Percentiles rank a stretch among this genome's conserved stretches.
Evolutionary conservation across 1,140 invertebrate species (phyloP).

Genomic region (Eriosoma lanigerum): DNA sequence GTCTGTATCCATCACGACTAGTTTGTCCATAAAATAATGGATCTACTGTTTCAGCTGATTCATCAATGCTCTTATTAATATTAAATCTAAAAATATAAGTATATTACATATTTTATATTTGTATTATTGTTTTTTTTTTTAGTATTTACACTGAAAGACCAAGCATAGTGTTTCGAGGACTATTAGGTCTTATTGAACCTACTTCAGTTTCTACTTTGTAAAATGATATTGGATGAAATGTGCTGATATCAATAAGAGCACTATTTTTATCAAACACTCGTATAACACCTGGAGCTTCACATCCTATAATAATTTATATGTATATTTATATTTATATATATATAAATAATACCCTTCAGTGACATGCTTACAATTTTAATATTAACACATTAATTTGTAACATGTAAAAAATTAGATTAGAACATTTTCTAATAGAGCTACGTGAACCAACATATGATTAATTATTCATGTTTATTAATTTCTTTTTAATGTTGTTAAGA

Average conservation of each 20-base stretch:
- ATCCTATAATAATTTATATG: constrained; percentile 53
- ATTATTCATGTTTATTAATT: no score
- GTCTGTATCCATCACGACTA: constrained; percentile 53
- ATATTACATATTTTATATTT: background rate
- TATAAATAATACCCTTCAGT: no score
- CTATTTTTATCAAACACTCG: constrained; percentile 54
- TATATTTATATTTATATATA: no score
- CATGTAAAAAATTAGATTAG: no score
- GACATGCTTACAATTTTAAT: no score
- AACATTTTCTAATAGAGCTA: no score
- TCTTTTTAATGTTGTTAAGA: no score
- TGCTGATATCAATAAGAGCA: constrained; percentile 53
- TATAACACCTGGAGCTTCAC: constrained; percentile 56
- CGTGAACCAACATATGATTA: no score
- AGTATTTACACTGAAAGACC: constrained; percentile 56
- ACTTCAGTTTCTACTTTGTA: constrained; percentile 53
- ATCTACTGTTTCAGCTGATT: constrained; percentile 36
- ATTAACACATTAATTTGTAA: no score
- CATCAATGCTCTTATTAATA: constrained; percentile 35
- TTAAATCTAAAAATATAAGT: constrained; percentile 26
- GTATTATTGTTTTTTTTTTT: background rate
- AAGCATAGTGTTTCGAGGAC: constrained; percentile 54
- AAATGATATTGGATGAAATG: constrained; percentile 54
- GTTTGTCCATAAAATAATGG: constrained; percentile 26
- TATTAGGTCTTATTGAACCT: constrained; percentile 55